Evolutionary conservation across 1,140 invertebrate genomes (phyloP).

Genomic region (Holcopasites calliopsidis): DNA sequence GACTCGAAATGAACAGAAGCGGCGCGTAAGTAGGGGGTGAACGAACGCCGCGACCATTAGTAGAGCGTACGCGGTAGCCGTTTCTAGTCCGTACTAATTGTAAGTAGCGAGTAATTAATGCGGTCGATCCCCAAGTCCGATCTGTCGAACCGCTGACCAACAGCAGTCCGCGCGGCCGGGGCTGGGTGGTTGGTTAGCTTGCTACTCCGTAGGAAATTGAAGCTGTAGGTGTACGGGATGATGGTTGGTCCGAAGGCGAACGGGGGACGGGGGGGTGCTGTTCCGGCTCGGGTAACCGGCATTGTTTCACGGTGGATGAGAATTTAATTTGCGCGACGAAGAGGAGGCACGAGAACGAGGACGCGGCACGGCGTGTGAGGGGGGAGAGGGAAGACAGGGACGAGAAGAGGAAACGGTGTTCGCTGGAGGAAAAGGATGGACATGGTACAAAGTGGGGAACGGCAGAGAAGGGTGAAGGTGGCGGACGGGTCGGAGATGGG

Average conservation of each 20-base stretch:
- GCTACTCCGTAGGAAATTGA: no score
- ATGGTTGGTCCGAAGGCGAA: background rate
- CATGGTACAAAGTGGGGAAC: constrained; percentile 43
- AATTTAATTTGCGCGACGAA: constrained; percentile 76
- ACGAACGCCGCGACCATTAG: constrained; percentile 36
- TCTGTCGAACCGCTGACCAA: constrained; percentile 66
- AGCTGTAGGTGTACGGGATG: no score
- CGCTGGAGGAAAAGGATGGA: constrained; percentile 27
- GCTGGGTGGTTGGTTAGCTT: no score
- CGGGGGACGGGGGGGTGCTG: constrained; percentile 49
- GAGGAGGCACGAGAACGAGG: constrained; percentile 4
- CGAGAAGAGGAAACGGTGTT: constrained; percentile 40
- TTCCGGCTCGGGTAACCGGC: constrained; percentile 66
- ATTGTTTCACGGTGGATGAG: constrained; percentile 79
- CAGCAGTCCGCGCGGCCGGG: constrained; percentile 38
- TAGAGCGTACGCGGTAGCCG: constrained; percentile 25
- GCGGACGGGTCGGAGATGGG: constrained; percentile 65
- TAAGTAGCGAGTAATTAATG: constrained; percentile 76
- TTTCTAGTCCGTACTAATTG: constrained; percentile 63
- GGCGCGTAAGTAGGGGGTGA: constrained; percentile 18
- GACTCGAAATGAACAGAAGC: constrained; percentile 21
- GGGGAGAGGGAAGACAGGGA: constrained; percentile 25
- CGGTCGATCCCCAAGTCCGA: constrained; percentile 67
- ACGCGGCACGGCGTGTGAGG: background rate
- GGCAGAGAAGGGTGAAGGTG: constrained; percentile 18